Evolutionary conservation across 2,888 invertebrate genomes (phyloP), one percentile per base, ranked within the genome.

Genomic region (Pristionchus arcanus): DNA sequence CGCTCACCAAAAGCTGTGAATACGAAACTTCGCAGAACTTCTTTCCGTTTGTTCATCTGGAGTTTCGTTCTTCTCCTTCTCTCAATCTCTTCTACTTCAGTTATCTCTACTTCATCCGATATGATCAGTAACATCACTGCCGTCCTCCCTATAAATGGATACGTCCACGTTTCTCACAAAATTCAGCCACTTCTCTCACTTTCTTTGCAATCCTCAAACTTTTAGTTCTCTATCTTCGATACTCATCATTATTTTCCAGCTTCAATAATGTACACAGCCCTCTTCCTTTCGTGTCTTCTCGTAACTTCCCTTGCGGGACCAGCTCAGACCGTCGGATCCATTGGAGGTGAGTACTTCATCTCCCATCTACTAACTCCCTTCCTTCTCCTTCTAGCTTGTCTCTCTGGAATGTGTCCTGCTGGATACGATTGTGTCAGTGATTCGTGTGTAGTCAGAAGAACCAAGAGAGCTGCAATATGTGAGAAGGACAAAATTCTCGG

Each of bases 341-440:
- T 84, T n/a, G 84, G 84, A 84, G 37, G 84, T 55, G 21, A 42
- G 49, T 37, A 21, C 34, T 34, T 21, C 74, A 3, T 25, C 37
- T n/a, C 11, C 25, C 37, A 31, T 37, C 74, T 37, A 19, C 34
- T 37, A 28, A 34, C 28, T n/a, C 81, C 49, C 28, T 31, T 31
- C 25, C 77, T 13, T n/a, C 25, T 25, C n/a, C 31, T 34, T 66
- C 1, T 66, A 86, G 86, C 66, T 19, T 86, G 86, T 28, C 63
- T 86, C 37, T 21, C 66, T 66, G 86, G 86, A 63, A 86, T 86
- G 86, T 86, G 86, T n/a, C 86, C 86, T 16, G 4, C 63, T 25
- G 86, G 86, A 19, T 86, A 86, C 55, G 31, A 63, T 63, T 86
- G 86, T 53, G 31, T 66, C 19, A 66, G 49, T 66, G 86, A 86